Conservation (phyloP, 2,888 invertebrate genomes). For the Xanthia togata region DNA sequence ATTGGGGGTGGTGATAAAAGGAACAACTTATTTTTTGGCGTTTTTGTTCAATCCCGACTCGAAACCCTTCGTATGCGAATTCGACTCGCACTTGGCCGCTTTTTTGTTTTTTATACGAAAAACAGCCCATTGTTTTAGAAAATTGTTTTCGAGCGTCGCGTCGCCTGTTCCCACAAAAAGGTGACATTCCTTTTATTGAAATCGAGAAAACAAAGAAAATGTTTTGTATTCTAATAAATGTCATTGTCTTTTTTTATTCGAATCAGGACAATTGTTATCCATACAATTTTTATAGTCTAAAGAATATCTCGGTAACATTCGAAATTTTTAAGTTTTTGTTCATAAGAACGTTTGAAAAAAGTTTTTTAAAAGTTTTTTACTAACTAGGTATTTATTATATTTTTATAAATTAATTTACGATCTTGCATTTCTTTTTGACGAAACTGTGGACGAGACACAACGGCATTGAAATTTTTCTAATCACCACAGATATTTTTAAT, state of each 20-base stretch:
- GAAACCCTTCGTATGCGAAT: too few species aligned
- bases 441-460: not conserved
- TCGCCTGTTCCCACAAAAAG: conserved; percentile 31
- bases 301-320: too few species aligned
- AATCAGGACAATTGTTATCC: not conserved
- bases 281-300: too few species aligned
- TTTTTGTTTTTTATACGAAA: conserved; percentile 11
- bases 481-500: not conserved
- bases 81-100: not conserved
- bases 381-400: not conserved
- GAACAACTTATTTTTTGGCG: too few species aligned
- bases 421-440: not conserved
- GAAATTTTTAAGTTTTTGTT: too few species aligned
- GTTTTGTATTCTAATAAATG: conserved; percentile 52
- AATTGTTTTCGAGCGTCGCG: conserved; percentile 43
- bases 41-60: not conserved
- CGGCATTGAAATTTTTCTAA: too few species aligned
- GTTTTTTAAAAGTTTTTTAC: too few species aligned
- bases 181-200: conserved; percentile 59
- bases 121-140: conserved; percentile 45
- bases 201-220: conserved; percentile 50
- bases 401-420: not conserved
- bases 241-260: conserved; percentile 27
- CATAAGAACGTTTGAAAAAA: not conserved
- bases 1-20: too few species aligned